Base-by-base conservation (phyloP, 2,888 invertebrate species). In the Epinotia brunnichana region DNA sequence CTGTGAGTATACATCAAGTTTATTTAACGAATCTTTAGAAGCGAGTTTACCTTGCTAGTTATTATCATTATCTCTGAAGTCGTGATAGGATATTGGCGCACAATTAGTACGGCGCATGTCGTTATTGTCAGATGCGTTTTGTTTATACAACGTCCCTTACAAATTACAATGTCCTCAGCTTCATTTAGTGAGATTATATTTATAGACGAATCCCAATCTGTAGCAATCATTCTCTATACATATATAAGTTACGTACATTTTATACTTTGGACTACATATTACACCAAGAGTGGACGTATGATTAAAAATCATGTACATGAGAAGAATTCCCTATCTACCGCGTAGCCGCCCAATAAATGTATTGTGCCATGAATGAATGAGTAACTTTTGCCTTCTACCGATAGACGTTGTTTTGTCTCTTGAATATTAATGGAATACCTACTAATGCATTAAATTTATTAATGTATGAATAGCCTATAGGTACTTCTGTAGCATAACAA, bases 1-100 rank as follows among this genome's bases (percentile, higher is more conserved):
- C 97, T 96, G 97, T 97, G 95, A 97, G 97, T 96, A 92, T 87
- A 77, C 76, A 73, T 76, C 76, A 74, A 73, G 60, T 76, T 76
- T 75, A 69, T 76, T 75, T 68, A 17, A 68, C 56, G 24, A 54
- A 69, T 69, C 63, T 39, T 53, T 73, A 63, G 1, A 41, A 51
- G 57, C 41, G 19, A 72, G 57, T 24, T 79, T 76, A 76, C 64
- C 75, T 60, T 73, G 39, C 60, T 19, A 69, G 77, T 75, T 71
- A 69, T 60, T 71, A 69, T 60, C 69, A 69, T 75, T 74, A 75
- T 75, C 74, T 66, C 57, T 74, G 60, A 71, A 70, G 74, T 53
- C 70, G 53, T 70, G 68, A 44, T 74, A 64, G 24, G 53, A 70
- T 74, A 70, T 67, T 60, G 67, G 57, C 69, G 41, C 70, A 73